Evolutionary conservation across 2,888 invertebrate species (phyloP).

Genomic region (Hanleya hanleyi): DNA sequence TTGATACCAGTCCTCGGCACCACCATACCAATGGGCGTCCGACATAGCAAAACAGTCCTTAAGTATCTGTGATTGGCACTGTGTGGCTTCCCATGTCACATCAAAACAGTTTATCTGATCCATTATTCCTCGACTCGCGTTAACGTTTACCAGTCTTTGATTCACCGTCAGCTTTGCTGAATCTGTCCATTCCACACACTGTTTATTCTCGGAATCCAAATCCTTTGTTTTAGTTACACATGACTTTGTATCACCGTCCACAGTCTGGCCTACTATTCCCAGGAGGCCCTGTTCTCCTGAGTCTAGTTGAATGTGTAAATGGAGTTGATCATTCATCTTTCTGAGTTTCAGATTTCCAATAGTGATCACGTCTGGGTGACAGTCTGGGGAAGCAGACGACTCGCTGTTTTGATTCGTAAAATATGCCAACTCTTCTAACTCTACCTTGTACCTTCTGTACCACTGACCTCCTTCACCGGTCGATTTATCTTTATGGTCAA

Average conservation of each 20-base stretch:
- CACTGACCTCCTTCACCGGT: conserved; percentile 44
- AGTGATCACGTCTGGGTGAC: too few relatives aligned
- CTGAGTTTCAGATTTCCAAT: too few relatives aligned
- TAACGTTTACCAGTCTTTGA: conserved; percentile 1
- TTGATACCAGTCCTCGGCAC: conserved; percentile 85
- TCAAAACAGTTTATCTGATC: conserved; percentile 45
- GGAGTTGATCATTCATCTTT: too few relatives aligned
- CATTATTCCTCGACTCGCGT: too few relatives aligned
- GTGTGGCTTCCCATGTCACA: conserved; percentile 43
- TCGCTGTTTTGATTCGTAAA: neutral
- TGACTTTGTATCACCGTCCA: too few relatives aligned
- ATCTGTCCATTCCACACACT: conserved; percentile 32
- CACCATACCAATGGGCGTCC: conserved; percentile 83
- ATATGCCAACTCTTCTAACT: conserved; percentile 40
- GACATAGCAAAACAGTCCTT: conserved; percentile 51
- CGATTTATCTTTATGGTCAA: conserved; percentile 35
- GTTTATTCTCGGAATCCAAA: neutral
- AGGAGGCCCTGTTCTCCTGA: too few relatives aligned
- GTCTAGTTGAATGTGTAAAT: too few relatives aligned
- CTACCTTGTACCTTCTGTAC: conserved; percentile 42
- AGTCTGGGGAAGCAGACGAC: too few relatives aligned
- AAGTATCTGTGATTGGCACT: conserved; percentile 44
- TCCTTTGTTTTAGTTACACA: too few relatives aligned
- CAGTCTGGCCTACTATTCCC: too few relatives aligned
- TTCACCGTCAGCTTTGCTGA: conserved; percentile 17